Evolutionary conservation across 2,888 invertebrate species (phyloP).

Genomic region (Epinotia bilunana): DNA sequence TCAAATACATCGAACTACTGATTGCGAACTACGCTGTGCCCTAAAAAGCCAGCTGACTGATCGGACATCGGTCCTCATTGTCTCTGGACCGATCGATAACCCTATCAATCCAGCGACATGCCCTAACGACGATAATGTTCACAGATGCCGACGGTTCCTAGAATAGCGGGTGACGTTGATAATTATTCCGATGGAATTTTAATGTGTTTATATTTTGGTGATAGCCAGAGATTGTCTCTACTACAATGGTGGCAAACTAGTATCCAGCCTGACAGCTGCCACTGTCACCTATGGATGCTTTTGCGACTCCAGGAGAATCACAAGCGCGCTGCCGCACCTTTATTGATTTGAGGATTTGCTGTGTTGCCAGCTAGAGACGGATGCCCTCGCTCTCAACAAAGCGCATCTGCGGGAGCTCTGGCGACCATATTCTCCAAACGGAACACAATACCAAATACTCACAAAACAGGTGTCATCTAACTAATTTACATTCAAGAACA

Average conservation of each 20-base stretch:
- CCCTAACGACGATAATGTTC: conserved; percentile 34
- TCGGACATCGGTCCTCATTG: conserved; percentile 22
- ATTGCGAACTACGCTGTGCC: conserved; percentile 17
- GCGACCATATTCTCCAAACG: too few species aligned
- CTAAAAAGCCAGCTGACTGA: conserved; percentile 23
- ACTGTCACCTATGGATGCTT: too few species aligned
- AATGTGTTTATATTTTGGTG: neutral
- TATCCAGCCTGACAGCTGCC: too few species aligned
- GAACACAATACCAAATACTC: too few species aligned
- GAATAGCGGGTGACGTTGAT: conserved; percentile 11
- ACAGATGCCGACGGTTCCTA: conserved; percentile 18
- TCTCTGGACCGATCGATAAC: conserved; percentile 33
- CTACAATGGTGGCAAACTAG: neutral
- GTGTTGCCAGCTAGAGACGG: too few species aligned
- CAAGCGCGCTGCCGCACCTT: too few species aligned
- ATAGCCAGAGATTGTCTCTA: neutral
- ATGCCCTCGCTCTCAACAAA: too few species aligned
- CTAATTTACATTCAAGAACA: too few species aligned
- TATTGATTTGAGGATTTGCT: too few species aligned
- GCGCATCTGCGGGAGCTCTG: too few species aligned
- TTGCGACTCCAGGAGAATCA: too few species aligned
- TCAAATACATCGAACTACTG: conserved; percentile 10
- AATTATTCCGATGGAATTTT: neutral
- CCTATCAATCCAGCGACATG: conserved; percentile 34
- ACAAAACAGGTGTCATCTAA: too few species aligned